Conservation (phyloP, 2,113 vertebrate species). For the Barbus barbus region DNA sequence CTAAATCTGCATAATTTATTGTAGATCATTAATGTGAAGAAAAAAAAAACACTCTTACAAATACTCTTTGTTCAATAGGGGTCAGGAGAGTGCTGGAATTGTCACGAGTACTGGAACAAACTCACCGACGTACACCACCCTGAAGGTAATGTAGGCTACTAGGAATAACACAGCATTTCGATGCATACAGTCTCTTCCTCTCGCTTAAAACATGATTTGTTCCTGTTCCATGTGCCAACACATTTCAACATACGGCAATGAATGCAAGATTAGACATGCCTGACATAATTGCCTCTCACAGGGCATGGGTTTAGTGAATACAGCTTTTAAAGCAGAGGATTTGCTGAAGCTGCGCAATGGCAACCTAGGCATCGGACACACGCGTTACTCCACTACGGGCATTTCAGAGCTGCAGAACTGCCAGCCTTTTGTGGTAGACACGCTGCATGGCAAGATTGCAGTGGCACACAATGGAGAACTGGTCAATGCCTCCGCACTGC, state of each 20-base stretch:
- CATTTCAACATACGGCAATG: neutral
- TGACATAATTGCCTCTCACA: slow-evolving; percentile 58
- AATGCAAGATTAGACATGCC: slow-evolving; percentile 18
- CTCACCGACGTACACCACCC: slow-evolving; percentile 84
- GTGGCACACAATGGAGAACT: slow-evolving; percentile 97
- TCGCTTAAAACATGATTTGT: neutral
- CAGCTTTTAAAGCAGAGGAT: slow-evolving; percentile 86
- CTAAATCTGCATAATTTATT: neutral
- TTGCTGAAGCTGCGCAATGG: slow-evolving; percentile 88
- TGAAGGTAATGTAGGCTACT: slow-evolving; percentile 94
- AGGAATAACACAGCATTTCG: neutral
- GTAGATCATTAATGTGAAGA: neutral
- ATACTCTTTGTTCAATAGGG: slow-evolving; percentile 72
- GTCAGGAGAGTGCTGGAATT: slow-evolving; percentile 96
- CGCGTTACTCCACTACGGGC: slow-evolving; percentile 93
- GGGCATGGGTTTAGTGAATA: slow-evolving; percentile 96
- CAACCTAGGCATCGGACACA: slow-evolving; percentile 96
- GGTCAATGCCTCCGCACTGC: slow-evolving; percentile 84
- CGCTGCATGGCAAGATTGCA: slow-evolving; percentile 93
- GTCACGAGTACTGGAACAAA: slow-evolving; percentile 91
- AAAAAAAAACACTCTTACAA: no score
- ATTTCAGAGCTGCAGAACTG: slow-evolving; percentile 96
- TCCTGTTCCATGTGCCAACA: neutral
- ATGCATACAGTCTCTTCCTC: neutral
- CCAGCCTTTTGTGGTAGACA: slow-evolving; percentile 98